A percentile compares a stretch with the other conserved stretches of the same genome.
Evolutionary conservation across 2,797 vertebrate species (phyloP).

Genomic region (Lagocephalus sceleratus): DNA sequence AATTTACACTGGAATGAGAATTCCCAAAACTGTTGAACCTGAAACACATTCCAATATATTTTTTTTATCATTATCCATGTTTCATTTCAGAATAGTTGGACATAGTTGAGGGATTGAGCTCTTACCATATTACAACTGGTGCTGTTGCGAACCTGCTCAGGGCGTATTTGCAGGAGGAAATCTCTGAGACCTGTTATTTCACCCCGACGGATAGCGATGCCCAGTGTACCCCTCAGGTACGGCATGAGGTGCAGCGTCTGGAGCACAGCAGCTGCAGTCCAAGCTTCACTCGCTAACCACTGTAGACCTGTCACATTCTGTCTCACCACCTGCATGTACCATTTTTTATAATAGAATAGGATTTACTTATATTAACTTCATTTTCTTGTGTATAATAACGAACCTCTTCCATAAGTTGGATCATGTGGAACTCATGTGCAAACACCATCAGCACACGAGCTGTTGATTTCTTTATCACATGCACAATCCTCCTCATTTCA

Average conservation of each 20-base stretch:
- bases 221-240: constrained; percentile 50
- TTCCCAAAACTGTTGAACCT: too few relatives aligned
- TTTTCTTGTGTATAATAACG: too few relatives aligned
- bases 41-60: too few relatives aligned
- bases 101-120: neutral
- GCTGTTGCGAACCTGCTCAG: constrained; percentile 10
- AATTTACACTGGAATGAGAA: too few relatives aligned
- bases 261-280: constrained; percentile 43
- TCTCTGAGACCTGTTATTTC: constrained; percentile 62
- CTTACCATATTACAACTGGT: neutral
- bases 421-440: constrained; percentile 41
- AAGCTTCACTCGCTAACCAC: constrained; percentile 60
- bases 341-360: neutral
- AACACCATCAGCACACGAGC: constrained; percentile 55
- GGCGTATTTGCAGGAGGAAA: constrained; percentile 42
- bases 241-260: constrained; percentile 41
- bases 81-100: too few relatives aligned
- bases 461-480: constrained; percentile 45
- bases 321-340: constrained; percentile 39
- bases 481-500: constrained; percentile 44
- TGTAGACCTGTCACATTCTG: constrained; percentile 57
- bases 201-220: constrained; percentile 64
- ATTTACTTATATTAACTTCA: too few relatives aligned
- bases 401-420: constrained; percentile 54
- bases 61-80: too few relatives aligned